Evolutionary conservation across 1,140 invertebrate species (phyloP).

Genomic region (Heliconius melpomene): DNA sequence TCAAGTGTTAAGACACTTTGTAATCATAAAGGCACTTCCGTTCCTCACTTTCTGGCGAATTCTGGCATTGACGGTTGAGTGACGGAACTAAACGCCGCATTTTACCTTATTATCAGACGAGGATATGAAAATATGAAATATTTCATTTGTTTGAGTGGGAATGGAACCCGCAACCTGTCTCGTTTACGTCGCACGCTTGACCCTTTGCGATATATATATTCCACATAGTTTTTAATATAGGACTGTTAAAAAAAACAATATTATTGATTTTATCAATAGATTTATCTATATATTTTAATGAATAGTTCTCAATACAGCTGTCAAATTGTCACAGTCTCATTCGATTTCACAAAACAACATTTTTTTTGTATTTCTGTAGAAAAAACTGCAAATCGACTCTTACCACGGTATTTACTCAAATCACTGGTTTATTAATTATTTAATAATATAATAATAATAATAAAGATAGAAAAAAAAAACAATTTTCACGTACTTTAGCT

Average conservation of each 20-base stretch:
- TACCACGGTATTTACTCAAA: conserved; percentile 55
- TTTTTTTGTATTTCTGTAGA: conserved; percentile 53
- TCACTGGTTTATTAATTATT: conserved; percentile 44
- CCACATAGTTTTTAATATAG: background rate
- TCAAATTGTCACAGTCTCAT: conserved; percentile 68
- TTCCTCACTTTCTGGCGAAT: too few relatives aligned
- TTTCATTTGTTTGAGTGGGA: too few relatives aligned
- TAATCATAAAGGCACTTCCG: too few relatives aligned
- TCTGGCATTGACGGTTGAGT: too few relatives aligned
- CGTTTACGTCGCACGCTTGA: too few relatives aligned
- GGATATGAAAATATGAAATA: too few relatives aligned
- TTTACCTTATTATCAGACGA: too few relatives aligned
- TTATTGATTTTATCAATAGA: conserved; percentile 72
- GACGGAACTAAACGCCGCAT: too few relatives aligned
- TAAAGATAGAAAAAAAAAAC: conserved; percentile 30
- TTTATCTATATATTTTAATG: conserved; percentile 81
- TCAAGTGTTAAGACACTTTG: too few relatives aligned
- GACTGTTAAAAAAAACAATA: conserved; percentile 37
- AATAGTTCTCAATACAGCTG: conserved; percentile 79
- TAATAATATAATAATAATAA: conserved; percentile 3
- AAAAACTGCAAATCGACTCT: conserved; percentile 67
- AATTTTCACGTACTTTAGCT: conserved; percentile 32
- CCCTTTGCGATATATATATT: too few relatives aligned
- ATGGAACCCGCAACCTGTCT: too few relatives aligned
- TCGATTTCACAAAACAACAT: conserved; percentile 56